Percentiles rank a stretch among this genome's conserved stretches.
phyloP scores from a whole-genome alignment of 1,140 invertebrate genomes.

The Tetramorium alpestre region DNA sequence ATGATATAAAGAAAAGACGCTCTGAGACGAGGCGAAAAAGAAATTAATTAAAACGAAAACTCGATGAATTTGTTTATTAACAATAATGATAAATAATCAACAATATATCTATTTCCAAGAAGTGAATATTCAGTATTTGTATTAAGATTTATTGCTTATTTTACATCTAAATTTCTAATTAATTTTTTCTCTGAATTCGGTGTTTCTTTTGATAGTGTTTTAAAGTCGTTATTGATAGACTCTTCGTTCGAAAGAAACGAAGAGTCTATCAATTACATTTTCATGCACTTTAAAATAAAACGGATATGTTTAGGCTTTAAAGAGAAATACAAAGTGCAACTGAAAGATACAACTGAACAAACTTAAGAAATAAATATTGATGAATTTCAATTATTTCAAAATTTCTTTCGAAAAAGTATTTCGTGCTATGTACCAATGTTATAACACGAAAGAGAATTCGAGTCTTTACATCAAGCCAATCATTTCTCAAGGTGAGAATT shows the following conservation, averaged over 20 bases:
- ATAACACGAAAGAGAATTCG: background rate
- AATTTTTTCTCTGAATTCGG: slow-evolving; percentile 3
- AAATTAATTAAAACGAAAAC: slow-evolving; percentile 65
- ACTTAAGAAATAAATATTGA: background rate
- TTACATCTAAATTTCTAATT: slow-evolving; percentile 43
- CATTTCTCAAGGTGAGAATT: background rate
- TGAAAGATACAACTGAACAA: background rate
- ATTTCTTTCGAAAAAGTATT: slow-evolving; percentile 1
- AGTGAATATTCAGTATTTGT: slow-evolving; percentile 26
- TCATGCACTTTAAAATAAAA: slow-evolving; percentile 3
- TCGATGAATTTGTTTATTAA: slow-evolving; percentile 71
- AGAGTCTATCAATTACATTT: background rate
- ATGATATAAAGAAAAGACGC: background rate
- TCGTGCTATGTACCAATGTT: background rate
- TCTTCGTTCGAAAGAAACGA: slow-evolving; percentile 38
- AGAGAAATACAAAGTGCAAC: background rate
- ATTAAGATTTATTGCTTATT: slow-evolving; percentile 51
- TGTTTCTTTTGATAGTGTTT: background rate
- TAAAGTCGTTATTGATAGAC: background rate
- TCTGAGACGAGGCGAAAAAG: slow-evolving; percentile 24
- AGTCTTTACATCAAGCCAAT: background rate
- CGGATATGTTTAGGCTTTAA: background rate
- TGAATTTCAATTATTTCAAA: background rate
- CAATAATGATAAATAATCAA: slow-evolving; percentile 75
- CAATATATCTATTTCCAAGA: slow-evolving; percentile 61